A percentile compares a stretch with the other conserved stretches of the same genome.
Conservation (phyloP, 2,888 invertebrate species). For the Pocota personata region DNA sequence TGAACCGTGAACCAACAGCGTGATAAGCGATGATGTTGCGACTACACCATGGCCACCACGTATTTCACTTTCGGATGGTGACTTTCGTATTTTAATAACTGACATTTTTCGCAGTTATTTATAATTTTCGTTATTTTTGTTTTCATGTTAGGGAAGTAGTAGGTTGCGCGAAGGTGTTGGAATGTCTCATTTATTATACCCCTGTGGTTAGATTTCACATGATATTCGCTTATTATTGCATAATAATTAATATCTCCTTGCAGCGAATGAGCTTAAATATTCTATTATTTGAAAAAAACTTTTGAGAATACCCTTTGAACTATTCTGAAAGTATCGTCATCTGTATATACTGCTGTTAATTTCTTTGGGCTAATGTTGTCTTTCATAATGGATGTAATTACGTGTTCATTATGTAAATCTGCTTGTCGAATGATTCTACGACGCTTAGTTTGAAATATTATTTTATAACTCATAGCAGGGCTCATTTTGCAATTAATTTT, state of each 20-base stretch:
- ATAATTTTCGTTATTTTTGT: constrained; percentile 59
- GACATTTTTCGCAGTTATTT: too few species aligned
- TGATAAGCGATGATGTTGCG: too few species aligned
- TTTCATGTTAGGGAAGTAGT: constrained; percentile 71
- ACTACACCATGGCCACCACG: too few species aligned
- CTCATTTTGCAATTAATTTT: too few species aligned
- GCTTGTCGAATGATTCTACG: neutral
- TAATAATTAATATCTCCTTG: neutral
- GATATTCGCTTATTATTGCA: constrained; percentile 71
- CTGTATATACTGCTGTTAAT: neutral
- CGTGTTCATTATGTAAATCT: neutral
- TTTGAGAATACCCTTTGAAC: constrained; percentile 15
- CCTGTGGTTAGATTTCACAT: constrained; percentile 65
- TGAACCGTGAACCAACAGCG: too few species aligned
- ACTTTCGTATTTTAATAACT: constrained; percentile 56
- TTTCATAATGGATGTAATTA: constrained; percentile 12
- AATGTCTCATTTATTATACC: constrained; percentile 69
- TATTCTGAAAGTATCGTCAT: constrained; percentile 9
- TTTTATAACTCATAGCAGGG: too few species aligned
- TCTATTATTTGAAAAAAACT: neutral
- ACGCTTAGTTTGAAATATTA: neutral
- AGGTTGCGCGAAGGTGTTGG: constrained; percentile 63
- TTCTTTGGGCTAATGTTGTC: constrained; percentile 19
- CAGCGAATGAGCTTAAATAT: constrained; percentile 14
- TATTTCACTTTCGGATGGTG: constrained; percentile 60